Base-by-base conservation (phyloP, 2,113 vertebrate genomes). In the Tachysurus vachellii region DNA sequence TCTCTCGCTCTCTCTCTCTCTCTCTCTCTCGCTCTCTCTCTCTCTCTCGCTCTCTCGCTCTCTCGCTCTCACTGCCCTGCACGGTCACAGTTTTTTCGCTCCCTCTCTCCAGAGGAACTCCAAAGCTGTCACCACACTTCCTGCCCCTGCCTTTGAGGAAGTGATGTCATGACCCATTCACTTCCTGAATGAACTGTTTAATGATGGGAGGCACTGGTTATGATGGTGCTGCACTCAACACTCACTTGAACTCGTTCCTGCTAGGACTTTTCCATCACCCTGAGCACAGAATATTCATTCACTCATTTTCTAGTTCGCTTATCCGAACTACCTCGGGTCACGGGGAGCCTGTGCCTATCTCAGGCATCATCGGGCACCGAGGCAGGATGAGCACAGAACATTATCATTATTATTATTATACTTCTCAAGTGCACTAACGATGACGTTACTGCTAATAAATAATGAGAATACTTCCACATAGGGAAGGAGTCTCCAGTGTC, bases 111-210 rank as follows among this genome's bases (percentile, higher is more conserved):
- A 73, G 75, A 89, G 92, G 93, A 93, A 88, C 90, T 91, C 86
- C 68, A 92, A 90, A 91, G 87, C 83, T 85, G 87, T 89, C 80
- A 88, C 92, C 83, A 59, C 88, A 85, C 89, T 93, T 95, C 94
- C 93, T 94, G 92, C 86, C 91, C 79, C 92, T 92, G 88, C 87
- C 90, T 84, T 86, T 56, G 47, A 93, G 95, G 94, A 95, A 95
- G 91, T 95, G 86, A 95, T 95, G 95, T 94, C 94, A 93, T 91
- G 94, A 94, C 94, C 94, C 90, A 86, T 73, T 92, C 89, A 92
- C 93, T 94, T 95, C 95, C 95, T 95, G 94, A 94, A 95, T 95
- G 88, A 93, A 94, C 94, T 95, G 91, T 92, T 92, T 91, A 91
- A 93, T 89, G 90, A 81, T 83, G 89, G 85, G 90, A 86, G 87